Base-by-base conservation (phyloP, 2,113 vertebrate species). In the Gasterosteus aculeatus region DNA sequence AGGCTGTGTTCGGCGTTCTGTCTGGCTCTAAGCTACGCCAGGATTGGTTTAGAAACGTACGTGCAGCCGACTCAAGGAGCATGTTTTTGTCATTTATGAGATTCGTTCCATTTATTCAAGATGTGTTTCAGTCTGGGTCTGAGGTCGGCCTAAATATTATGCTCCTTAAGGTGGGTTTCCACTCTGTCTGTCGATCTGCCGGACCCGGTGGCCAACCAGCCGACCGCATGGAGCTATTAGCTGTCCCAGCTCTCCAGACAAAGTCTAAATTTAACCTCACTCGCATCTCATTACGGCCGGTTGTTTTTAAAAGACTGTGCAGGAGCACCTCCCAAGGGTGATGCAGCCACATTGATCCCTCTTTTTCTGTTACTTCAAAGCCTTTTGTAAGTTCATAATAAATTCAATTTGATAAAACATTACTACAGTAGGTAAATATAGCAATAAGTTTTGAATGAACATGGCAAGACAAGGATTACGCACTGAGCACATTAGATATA, bases 201-300 rank as follows among this genome's bases (percentile, higher is more conserved):
- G 66, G 65, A 64, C 66, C 70, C 60, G 63, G 82, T 81, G 82
- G 76, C 82, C 80, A 66, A 82, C 75, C 83, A 74, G 63, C 66
- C 22, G 19, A 87, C 90, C 90, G 76, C 88, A 84, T 10, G n/a
- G 75, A 85, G 70, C 85, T 85, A 88, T 90, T 89, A 88, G 84
- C 35, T 69, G 80, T 87, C 72, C 71, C 71, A 84, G 56, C 78
- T 84, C 72, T 63, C 78, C 75, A 80, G 59, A 87, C 84, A 42
- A 83, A 86, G 70, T 69, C 89, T 92, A 90, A 89, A 90, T 92
- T 83, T 91, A 90, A 83, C 70, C 75, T 80, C 68, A 69, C 47
- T 79, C 33, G 31, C 70, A 87, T 90, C 81, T 89, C 80, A 81
- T 90, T 85, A 87, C 60, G 81, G 74, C 16, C 69, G 78, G 70